phyloP scores from a whole-genome alignment of 2,888 invertebrate species.

The Ernsta delagoae region DNA sequence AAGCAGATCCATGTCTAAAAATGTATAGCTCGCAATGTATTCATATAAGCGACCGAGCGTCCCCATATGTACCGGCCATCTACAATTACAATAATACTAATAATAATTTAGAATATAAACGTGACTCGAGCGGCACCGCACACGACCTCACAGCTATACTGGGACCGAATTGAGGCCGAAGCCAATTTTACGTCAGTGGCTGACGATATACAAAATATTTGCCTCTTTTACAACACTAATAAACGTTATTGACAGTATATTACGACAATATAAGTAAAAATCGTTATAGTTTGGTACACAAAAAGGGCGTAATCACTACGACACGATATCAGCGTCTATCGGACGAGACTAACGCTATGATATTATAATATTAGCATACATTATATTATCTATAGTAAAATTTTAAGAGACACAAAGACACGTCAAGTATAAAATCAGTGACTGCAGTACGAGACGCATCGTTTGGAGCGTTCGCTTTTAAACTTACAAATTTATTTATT shows the following conservation, averaged over 20 bases:
- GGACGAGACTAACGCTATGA: constrained; percentile 23
- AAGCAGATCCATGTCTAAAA: constrained; percentile 26
- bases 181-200: no score
- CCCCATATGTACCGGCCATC: constrained; percentile 12
- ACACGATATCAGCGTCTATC: constrained; percentile 22
- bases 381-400: constrained; percentile 14
- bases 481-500: constrained; percentile 9
- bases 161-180: no score
- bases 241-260: constrained; percentile 6
- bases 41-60: constrained; percentile 1
- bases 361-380: background rate
- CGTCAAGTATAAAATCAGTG: constrained; percentile 22
- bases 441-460: constrained; percentile 28
- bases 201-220: no score
- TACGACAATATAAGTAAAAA: constrained; percentile 14
- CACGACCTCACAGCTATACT: background rate
- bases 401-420: constrained; percentile 25
- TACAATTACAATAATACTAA: no score
- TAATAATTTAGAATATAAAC: constrained; percentile 31
- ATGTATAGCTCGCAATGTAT: constrained; percentile 21
- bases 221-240: constrained; percentile 22
- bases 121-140: constrained; percentile 5
- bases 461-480: background rate
- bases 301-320: constrained; percentile 8
- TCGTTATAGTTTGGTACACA: constrained; percentile 7